Percentiles rank a stretch among this genome's conserved stretches.
Evolutionary conservation across 1,140 invertebrate species (phyloP).

Genomic region (Papilio helenus): DNA sequence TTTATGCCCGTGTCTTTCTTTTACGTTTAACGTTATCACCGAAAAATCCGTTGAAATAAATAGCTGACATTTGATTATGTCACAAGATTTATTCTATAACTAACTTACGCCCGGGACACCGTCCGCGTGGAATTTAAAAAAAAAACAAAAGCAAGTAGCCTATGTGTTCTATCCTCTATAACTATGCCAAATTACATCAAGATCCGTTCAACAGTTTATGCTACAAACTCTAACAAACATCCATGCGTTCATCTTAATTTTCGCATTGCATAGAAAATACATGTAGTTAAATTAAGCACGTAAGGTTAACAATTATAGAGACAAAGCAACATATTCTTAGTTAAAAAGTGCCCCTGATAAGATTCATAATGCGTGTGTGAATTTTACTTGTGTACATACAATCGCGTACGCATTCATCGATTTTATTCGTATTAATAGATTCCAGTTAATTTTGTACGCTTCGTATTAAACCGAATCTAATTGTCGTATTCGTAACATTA

Average conservation of each 20-base stretch:
- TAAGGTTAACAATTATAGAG: not conserved
- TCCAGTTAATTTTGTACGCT: slow-evolving; percentile 31
- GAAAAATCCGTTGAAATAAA: not conserved
- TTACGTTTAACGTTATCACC: not conserved
- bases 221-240: no score
- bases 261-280: no score
- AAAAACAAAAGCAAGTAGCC: no score
- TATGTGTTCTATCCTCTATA: no score
- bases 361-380: not conserved
- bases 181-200: no score
- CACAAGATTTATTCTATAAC: not conserved
- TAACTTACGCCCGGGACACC: no score
- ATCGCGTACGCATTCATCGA: not conserved
- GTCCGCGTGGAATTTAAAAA: no score
- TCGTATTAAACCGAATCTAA: slow-evolving; percentile 26
- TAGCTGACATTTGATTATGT: not conserved
- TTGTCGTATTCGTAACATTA: slow-evolving; percentile 26
- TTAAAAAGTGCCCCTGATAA: not conserved
- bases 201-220: no score
- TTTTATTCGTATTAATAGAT: slow-evolving; percentile 29
- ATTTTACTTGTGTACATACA: not conserved
- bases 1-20: not conserved
- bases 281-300: not conserved
- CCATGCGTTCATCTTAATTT: no score
- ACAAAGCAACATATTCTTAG: not conserved